Evolutionary conservation across 2,113 vertebrate species (phyloP), one percentile per base, ranked within the genome.

Genomic region (Morone saxatilis): DNA sequence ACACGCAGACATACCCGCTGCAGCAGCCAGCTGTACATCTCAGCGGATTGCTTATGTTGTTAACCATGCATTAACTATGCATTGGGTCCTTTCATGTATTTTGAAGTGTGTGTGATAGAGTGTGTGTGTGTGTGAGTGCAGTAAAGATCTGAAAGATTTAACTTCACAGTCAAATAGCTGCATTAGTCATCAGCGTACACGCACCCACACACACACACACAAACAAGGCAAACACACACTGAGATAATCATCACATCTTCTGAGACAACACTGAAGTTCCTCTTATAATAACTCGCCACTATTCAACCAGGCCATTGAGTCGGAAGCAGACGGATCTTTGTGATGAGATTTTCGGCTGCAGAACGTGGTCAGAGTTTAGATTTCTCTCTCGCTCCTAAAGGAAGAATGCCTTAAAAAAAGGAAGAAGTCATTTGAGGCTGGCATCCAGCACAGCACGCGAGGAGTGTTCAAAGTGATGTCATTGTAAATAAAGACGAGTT

Each of bases 241-340:
- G 45, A 77, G 73, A 87, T 87, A 84, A 87, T 86, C 73, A 85
- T 76, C 67, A 41, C 57, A 80, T 90, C 78, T 83, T 81, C 78
- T 71, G 71, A 76, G 71, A 85, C 78, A 85, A 77, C 76, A 73
- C 20, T 66, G 86, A 76, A 80, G 76, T 90, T 91, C 81, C 69
- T 84, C 72, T 57, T 82, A 45, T 86, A 89, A 91, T 85, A 91
- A 88, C 84, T 73, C 76, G 70, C 83, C 71, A 71, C 78, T 66
- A 62, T 89, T 89, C 80, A 85, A 86, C 43, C 85, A 61, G 76
- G 74, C 81, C 82, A 65, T n/a, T 67, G 86, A 83, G 71, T 85
- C 81, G 41, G 72, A 66, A 36, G 79, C 86, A 72, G 82, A 62
- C 70, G 67, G 70, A 76, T 75, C 65, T 60, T 13, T 70, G 68